Base-by-base conservation (phyloP, 1,140 invertebrate genomes). In the Zaprionus tsacasi region DNA sequence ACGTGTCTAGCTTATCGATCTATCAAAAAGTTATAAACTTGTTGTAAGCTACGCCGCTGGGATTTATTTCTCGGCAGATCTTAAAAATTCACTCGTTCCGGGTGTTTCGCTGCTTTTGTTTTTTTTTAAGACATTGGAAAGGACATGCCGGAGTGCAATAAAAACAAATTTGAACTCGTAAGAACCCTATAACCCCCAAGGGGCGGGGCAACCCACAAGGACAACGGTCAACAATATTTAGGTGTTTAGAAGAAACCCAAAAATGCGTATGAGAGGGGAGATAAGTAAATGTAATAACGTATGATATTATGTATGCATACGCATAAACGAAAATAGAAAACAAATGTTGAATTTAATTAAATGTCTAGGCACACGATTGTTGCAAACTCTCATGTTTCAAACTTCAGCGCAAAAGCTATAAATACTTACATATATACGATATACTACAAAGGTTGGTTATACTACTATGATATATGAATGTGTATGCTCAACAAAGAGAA, bases 331-430 rank as follows among this genome's bases (percentile, higher is more conserved):
- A 76, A 43, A 13, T 30, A 30, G 40, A 36, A 61, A 50, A 36
- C 61, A 17, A 36, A 12, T 63, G 79, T 79, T 79, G 82, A 86
- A 86, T 87, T 88, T 79, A 88, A 88, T 63, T 69, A 77, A 88
- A 86, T 82, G 71, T 82, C 79, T 87, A 87, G 76, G 76, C 82
- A 87, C 71, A 74, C 66, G 55, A 76, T 59, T 79, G 83, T 81
- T 79, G 78, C 77, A 81, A 65, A 69, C 40, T 78, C 87, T 87
- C 82, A 71, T 87, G 79, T 87, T 86, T 87, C 79, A 82, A 66
- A 70, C 61, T 72, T 54, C 55, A 55, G 59, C 43, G 55, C 56
- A 65, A 55, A 43, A 71, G 27, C 36, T 25, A 72, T 52, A 71
- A 40, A 81, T 54, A 78, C 58, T 68, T 35, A 66, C 38, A 68